Conservation (phyloP, 2,113 vertebrate genomes). For the Pseudorasbora parva region DNA sequence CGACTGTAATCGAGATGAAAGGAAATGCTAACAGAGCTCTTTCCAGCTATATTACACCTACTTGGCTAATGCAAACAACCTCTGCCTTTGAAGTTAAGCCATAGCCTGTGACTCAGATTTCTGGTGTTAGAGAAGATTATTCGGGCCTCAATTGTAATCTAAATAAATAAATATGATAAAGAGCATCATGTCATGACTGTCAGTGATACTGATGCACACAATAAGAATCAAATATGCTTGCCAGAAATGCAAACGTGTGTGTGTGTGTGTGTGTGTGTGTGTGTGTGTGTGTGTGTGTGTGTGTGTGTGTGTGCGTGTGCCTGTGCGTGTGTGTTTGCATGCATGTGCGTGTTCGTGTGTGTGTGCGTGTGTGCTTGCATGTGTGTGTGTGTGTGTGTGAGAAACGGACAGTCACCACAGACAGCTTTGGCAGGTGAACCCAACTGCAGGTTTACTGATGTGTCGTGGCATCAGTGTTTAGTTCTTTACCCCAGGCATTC, state of each 20-base stretch:
- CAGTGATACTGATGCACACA: slow-evolving; percentile 9
- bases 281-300: too few species aligned
- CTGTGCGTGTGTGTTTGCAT: too few species aligned
- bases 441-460: slow-evolving; percentile 66
- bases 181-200: background rate
- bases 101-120: background rate
- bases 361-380: slow-evolving; percentile 15
- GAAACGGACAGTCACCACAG: slow-evolving; percentile 65
- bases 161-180: slow-evolving; percentile 13
- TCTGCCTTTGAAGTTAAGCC: background rate
- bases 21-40: background rate
- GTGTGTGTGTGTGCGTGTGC: too few species aligned
- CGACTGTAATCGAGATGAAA: background rate
- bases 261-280: too few species aligned
- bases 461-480: slow-evolving; percentile 75
- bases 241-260: slow-evolving; percentile 12
- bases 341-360: background rate
- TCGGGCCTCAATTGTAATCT: background rate
- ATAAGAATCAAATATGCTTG: slow-evolving; percentile 1
- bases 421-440: slow-evolving; percentile 70
- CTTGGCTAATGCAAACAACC: background rate
- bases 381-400: slow-evolving; percentile 37
- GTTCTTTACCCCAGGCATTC: slow-evolving; percentile 70
- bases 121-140: slow-evolving; percentile 16
- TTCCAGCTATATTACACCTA: background rate